Evolutionary conservation across 2,888 invertebrate genomes (phyloP).

Genomic region (Alloplasta piceator): DNA sequence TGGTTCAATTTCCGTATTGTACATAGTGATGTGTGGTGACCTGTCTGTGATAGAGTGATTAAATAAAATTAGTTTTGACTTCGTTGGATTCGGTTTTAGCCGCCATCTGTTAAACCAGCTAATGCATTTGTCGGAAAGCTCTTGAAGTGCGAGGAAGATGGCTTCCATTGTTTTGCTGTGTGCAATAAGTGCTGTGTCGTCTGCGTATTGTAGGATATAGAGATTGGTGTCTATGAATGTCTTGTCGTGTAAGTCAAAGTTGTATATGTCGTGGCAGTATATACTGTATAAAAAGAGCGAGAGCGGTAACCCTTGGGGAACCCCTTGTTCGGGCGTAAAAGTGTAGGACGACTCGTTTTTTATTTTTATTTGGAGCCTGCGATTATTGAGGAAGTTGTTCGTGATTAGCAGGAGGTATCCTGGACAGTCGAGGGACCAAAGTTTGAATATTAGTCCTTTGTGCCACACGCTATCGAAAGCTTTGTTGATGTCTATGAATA

Average conservation of each 20-base stretch:
- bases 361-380: not conserved
- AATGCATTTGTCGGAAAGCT: slow-evolving; percentile 68
- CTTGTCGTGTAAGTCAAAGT: slow-evolving; percentile 8
- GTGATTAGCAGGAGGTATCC: slow-evolving; percentile 19
- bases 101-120: slow-evolving; percentile 51
- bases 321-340: slow-evolving; percentile 41
- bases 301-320: slow-evolving; percentile 46
- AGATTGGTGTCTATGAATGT: not conserved
- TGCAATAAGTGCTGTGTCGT: slow-evolving; percentile 25
- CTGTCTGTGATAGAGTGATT: not conserved
- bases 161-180: slow-evolving; percentile 9
- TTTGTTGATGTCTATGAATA: slow-evolving; percentile 68
- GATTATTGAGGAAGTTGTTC: slow-evolving; percentile 10
- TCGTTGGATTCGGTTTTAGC: slow-evolving; percentile 36
- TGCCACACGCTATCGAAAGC: slow-evolving; percentile 70
- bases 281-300: slow-evolving; percentile 41
- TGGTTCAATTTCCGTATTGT: not conserved
- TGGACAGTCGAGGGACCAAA: slow-evolving; percentile 39
- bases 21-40: not conserved
- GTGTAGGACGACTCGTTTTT: not conserved
- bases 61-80: slow-evolving; percentile 2
- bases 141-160: slow-evolving; percentile 62
- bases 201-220: slow-evolving; percentile 32
- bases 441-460: slow-evolving; percentile 63
- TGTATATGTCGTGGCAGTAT: slow-evolving; percentile 46